Conservation (phyloP, 1,140 invertebrate genomes). For the Drosophila kohkoa region DNA sequence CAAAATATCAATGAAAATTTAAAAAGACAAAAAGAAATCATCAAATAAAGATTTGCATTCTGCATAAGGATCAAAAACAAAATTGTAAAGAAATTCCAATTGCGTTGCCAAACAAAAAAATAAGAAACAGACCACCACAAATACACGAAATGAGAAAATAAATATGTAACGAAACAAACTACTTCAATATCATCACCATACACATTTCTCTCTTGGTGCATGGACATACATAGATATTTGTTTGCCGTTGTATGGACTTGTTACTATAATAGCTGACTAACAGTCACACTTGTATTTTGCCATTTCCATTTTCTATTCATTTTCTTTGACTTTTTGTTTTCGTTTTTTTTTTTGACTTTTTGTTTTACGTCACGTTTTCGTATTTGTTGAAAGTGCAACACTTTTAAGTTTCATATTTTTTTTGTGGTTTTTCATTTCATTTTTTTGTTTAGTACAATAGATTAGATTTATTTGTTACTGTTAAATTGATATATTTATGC, state of each 20-base stretch:
- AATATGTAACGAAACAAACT: conserved; percentile 44
- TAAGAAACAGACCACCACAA: conserved; percentile 51
- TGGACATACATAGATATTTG: conserved; percentile 28
- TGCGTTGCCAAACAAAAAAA: conserved; percentile 15
- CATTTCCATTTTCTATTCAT: conserved; percentile 24
- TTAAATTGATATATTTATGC: conserved; percentile 79
- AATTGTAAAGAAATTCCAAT: conserved; percentile 1
- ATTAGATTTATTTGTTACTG: conserved; percentile 81
- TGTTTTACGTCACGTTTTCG: conserved; percentile 33
- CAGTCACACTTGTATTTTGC: conserved; percentile 38
- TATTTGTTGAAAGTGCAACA: conserved; percentile 70
- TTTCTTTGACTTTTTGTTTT: conserved; percentile 7
- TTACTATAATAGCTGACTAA: conserved; percentile 27
- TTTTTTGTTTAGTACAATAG: conserved; percentile 73
- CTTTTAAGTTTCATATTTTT: conserved; percentile 55
- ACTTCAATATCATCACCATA: conserved; percentile 16
- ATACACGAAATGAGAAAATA: conserved; percentile 71
- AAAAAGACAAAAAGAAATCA: conserved; percentile 21
- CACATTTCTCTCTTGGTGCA: conserved; percentile 13
- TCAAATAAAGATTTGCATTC: conserved; percentile 4
- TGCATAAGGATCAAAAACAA: neutral
- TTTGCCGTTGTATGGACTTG: conserved; percentile 12
- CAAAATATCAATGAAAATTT: conserved; percentile 16
- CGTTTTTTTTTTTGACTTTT: conserved; percentile 30
- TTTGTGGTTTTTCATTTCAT: conserved; percentile 36